phyloP scores from a whole-genome alignment of 2,888 invertebrate genomes.

The Plebejus anna region DNA sequence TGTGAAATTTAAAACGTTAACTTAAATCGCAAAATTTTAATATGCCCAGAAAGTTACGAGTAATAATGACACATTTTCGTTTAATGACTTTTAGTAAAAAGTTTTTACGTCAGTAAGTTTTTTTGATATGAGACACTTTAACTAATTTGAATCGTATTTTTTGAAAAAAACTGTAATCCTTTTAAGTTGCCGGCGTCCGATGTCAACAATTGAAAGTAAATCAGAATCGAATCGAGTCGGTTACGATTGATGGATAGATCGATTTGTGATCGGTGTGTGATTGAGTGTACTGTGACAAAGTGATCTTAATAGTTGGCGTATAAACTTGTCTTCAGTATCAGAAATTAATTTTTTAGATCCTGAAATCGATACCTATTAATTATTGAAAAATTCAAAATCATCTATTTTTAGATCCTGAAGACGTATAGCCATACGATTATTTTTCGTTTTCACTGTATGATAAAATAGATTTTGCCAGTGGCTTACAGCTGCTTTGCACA shows the following conservation, averaged over 20 bases:
- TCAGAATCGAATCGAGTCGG: conserved; percentile 65
- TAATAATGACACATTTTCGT: background rate
- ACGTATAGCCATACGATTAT: too few species aligned
- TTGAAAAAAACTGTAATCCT: conserved; percentile 43
- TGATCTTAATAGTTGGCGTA: conserved; percentile 38
- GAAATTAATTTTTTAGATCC: background rate
- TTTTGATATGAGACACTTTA: conserved; percentile 1
- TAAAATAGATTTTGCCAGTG: too few species aligned
- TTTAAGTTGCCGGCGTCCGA: conserved; percentile 55
- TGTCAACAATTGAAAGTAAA: conserved; percentile 53
- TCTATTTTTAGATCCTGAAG: too few species aligned
- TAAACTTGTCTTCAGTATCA: background rate
- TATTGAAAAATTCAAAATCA: too few species aligned
- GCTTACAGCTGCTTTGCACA: too few species aligned
- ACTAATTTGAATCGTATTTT: background rate
- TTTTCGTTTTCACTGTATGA: too few species aligned
- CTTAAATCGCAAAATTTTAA: background rate
- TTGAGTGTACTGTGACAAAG: conserved; percentile 39
- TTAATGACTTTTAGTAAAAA: too few species aligned
- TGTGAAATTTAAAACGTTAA: background rate
- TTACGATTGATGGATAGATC: conserved; percentile 56
- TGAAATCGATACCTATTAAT: too few species aligned
- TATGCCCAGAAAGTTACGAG: background rate
- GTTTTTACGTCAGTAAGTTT: background rate
- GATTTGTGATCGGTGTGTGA: conserved; percentile 61